Evolutionary conservation across 2,797 vertebrate genomes (phyloP).

Genomic region (Phataginus tetradactyla): DNA sequence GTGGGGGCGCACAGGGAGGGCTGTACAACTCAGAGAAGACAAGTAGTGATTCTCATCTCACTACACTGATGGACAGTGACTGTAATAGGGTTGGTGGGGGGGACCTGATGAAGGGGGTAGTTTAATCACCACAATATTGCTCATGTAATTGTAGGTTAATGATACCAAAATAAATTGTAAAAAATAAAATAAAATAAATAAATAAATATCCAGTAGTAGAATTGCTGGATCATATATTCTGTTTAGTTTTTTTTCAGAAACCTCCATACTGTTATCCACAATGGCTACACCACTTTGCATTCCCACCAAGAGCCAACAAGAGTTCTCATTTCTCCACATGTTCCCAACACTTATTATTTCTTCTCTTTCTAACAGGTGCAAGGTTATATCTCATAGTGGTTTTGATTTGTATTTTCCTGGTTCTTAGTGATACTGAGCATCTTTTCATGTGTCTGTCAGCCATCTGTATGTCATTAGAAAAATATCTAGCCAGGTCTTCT

Average conservation of each 20-base stretch:
- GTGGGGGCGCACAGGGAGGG: no score
- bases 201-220: not conserved
- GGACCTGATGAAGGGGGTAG: no score
- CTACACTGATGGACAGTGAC: no score
- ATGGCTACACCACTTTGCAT: not conserved
- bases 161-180: no score
- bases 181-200: no score
- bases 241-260: not conserved
- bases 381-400: not conserved
- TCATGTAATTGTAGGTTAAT: no score
- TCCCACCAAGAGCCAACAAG: not conserved
- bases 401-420: not conserved
- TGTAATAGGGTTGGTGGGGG: no score
- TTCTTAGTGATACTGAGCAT: not conserved
- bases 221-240: not conserved
- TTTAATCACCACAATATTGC: no score
- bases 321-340: not conserved
- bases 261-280: not conserved
- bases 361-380: not conserved
- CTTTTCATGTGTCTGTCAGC: not conserved
- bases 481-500: not conserved
- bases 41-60: no score
- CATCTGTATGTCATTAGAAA: not conserved
- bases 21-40: no score
- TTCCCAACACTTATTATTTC: not conserved